Conservation (phyloP, 2,113 vertebrate genomes). For the Syngnathus scovelli region DNA sequence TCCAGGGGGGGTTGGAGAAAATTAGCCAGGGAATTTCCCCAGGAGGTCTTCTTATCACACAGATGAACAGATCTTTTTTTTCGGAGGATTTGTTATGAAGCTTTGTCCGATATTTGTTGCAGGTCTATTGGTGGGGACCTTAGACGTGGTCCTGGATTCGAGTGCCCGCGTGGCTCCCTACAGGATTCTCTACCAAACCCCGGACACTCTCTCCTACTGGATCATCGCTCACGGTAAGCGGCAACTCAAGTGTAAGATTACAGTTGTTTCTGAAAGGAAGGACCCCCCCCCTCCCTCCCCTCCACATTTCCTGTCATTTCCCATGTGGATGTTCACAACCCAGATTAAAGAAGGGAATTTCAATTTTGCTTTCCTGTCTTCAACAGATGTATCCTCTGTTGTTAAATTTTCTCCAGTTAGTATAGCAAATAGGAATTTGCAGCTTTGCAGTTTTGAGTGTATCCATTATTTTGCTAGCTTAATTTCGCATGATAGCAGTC, state of each 20-base stretch:
- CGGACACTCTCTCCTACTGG: slow-evolving; percentile 91
- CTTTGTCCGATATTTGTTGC: slow-evolving; percentile 3
- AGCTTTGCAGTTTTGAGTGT: background rate
- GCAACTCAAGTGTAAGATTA: background rate
- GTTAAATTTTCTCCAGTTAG: background rate
- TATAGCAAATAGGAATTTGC: too few species aligned
- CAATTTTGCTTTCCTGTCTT: slow-evolving; percentile 7
- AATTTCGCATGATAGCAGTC: too few species aligned
- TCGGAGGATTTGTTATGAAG: background rate
- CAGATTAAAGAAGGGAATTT: slow-evolving; percentile 30
- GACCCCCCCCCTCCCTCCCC: background rate
- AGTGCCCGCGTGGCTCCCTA: slow-evolving; percentile 93
- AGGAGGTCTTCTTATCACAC: background rate
- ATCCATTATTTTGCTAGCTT: too few species aligned
- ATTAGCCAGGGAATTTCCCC: background rate
- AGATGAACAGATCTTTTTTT: background rate
- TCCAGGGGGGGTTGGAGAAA: background rate
- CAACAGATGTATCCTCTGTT: background rate
- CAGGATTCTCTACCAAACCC: slow-evolving; percentile 94
- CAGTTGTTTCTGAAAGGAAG: background rate
- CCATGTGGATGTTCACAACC: slow-evolving; percentile 34
- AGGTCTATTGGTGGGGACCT: slow-evolving; percentile 94
- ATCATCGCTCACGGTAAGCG: slow-evolving; percentile 87
- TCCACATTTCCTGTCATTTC: slow-evolving; percentile 31
- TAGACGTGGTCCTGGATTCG: slow-evolving; percentile 95